These are phyloP conservation scores for Lanius ludovicianus DNA, from an alignment of 2,113 vertebrate species.

Conservation along the genomic window DNA sequence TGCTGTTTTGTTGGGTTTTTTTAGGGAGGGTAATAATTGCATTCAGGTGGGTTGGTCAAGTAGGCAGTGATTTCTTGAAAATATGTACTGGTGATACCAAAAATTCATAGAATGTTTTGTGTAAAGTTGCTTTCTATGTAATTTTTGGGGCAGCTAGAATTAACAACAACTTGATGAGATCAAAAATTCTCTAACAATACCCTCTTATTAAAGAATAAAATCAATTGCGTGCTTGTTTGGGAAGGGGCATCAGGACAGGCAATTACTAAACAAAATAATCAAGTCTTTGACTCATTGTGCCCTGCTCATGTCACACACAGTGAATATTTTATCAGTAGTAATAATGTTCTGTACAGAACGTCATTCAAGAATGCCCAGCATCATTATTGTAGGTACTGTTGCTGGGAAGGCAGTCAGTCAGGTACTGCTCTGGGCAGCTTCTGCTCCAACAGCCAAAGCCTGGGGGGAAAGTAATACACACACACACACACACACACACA, in stretches of 20 bases:
- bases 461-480: background rate
- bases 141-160: background rate
- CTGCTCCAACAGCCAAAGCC: background rate
- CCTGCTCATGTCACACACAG: background rate
- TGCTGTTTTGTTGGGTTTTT: background rate
- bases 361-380: background rate
- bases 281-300: background rate
- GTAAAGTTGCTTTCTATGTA: background rate
- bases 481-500: background rate
- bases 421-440: background rate
- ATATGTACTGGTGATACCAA: background rate
- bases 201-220: background rate
- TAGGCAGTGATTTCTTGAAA: background rate
- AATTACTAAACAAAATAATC: background rate
- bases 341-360: background rate
- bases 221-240: background rate
- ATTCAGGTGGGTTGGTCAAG: background rate
- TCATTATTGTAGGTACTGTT: background rate
- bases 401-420: background rate
- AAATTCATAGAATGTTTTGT: background rate
- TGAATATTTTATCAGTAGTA: background rate
- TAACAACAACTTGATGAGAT: background rate
- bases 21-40: background rate
- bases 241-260: background rate
- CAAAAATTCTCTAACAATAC: background rate